phyloP scores from a whole-genome alignment of 2,113 vertebrate species.

The Vulpes vulpes region DNA sequence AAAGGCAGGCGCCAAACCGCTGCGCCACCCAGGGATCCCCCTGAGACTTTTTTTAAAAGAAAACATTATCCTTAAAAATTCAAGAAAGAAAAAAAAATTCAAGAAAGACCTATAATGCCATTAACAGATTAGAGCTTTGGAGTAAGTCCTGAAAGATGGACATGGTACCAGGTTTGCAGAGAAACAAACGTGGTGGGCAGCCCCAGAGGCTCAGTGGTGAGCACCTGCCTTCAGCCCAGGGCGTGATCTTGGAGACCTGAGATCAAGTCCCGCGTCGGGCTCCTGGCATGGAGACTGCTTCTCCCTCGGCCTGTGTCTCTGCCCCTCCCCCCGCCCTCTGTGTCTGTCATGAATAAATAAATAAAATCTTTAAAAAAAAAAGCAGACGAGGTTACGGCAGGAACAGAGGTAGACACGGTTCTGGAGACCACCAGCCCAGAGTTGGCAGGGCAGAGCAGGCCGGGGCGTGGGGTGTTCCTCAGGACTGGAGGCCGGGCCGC shows the following conservation, averaged over 20 bases:
- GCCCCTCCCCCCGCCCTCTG: too few species aligned
- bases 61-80: not conserved
- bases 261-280: too few species aligned
- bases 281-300: too few species aligned
- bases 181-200: not conserved
- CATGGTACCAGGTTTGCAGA: not conserved
- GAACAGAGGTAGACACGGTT: too few species aligned
- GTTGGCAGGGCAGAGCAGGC: not conserved
- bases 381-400: not conserved
- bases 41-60: not conserved
- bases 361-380: not conserved
- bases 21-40: too few species aligned
- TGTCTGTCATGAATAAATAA: too few species aligned
- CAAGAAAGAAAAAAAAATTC: not conserved
- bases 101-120: not conserved
- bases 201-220: too few species aligned
- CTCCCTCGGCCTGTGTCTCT: too few species aligned
- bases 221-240: too few species aligned
- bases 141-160: not conserved
- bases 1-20: too few species aligned
- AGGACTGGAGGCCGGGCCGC: not conserved
- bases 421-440: rapidly evolving
- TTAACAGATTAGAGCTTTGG: not conserved
- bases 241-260: too few species aligned
- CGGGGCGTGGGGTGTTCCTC: rapidly evolving